Evolutionary conservation across 2,113 vertebrate species (phyloP).

Genomic region (Anser cygnoides): DNA sequence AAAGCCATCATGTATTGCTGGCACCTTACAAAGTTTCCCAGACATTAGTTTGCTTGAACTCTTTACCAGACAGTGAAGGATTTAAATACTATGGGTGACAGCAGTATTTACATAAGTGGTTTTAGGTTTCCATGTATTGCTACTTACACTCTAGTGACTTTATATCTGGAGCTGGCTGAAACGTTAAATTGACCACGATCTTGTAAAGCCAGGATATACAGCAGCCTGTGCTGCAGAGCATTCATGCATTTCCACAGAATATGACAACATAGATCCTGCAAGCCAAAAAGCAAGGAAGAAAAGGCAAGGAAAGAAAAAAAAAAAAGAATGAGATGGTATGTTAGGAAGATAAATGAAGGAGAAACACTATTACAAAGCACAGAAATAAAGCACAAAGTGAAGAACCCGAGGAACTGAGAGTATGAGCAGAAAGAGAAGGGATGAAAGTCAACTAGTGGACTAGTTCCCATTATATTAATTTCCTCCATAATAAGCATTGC

Average conservation of each 20-base stretch:
- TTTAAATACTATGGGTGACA: constrained; percentile 12
- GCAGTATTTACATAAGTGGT: constrained; percentile 31
- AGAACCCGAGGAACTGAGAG: neutral
- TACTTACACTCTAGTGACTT: constrained; percentile 54
- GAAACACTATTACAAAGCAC: constrained; percentile 5
- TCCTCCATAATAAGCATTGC: neutral
- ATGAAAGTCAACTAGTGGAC: constrained; percentile 3
- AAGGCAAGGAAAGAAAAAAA: neutral
- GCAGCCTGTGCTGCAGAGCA: constrained; percentile 43
- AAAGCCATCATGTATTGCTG: neutral
- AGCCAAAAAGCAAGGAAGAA: constrained; percentile 4
- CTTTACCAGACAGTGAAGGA: constrained; percentile 26
- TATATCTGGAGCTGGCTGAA: constrained; percentile 50
- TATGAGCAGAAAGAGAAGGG: constrained; percentile 11
- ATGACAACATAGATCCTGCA: constrained; percentile 6
- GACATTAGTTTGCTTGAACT: constrained; percentile 8
- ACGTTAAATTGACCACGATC: constrained; percentile 57
- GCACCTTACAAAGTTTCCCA: constrained; percentile 9
- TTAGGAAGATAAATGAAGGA: constrained; percentile 45
- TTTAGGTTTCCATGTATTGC: constrained; percentile 32
- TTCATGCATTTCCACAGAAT: constrained; percentile 51
- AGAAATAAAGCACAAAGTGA: neutral
- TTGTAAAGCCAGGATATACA: constrained; percentile 20
- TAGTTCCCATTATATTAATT: constrained; percentile 25
- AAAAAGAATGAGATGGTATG: neutral